Conservation (phyloP, 2,113 vertebrate species). For the Tachysurus vachellii region DNA sequence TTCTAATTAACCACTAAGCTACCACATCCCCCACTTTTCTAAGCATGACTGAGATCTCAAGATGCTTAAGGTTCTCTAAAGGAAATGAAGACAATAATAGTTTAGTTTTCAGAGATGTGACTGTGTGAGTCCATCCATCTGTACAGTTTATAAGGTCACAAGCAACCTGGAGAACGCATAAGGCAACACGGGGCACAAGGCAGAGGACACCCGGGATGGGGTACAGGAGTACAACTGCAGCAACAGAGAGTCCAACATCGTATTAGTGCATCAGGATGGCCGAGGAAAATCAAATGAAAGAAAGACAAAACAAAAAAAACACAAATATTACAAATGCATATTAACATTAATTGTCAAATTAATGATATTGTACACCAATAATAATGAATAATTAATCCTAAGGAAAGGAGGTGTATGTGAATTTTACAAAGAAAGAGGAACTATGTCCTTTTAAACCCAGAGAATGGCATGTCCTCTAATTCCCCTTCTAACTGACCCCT, state of each 20-base stretch:
- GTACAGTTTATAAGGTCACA: too few species aligned
- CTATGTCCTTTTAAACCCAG: not conserved
- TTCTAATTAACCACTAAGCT: too few species aligned
- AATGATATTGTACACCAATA: not conserved
- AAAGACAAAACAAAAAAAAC: not conserved
- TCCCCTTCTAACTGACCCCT: not conserved
- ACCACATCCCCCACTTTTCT: too few species aligned
- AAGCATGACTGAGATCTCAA: not conserved
- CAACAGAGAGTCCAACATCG: too few species aligned
- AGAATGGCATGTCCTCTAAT: not conserved
- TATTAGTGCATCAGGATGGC: too few species aligned
- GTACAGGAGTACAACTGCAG: too few species aligned
- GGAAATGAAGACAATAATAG: not conserved
- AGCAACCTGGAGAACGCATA: too few species aligned
- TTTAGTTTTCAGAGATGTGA: too few species aligned
- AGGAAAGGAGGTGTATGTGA: too few species aligned
- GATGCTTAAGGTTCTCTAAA: not conserved
- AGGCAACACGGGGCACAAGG: too few species aligned
- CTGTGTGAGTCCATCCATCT: too few species aligned
- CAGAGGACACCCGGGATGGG: too few species aligned
- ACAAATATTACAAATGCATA: not conserved
- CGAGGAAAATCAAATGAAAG: not conserved
- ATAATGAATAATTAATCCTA: not conserved
- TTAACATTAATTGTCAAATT: not conserved
- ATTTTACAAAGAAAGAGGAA: not conserved